Evolutionary conservation across 2,797 vertebrate genomes (phyloP).

Genomic region (Rhincodon typus): DNA sequence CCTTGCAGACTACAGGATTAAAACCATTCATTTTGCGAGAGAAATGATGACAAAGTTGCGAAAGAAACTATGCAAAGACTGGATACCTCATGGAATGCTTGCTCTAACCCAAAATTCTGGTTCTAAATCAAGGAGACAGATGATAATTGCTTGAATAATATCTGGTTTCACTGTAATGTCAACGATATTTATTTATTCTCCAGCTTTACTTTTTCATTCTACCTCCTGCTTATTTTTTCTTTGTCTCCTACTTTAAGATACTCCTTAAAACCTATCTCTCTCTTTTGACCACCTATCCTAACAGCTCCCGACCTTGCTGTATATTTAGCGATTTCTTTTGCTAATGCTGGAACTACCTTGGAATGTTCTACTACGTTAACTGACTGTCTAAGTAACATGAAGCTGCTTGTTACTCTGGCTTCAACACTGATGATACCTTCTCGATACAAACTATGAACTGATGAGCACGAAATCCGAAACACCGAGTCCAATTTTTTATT

Average conservation of each 20-base stretch:
- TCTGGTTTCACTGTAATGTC: not conserved
- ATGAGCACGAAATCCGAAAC: not conserved
- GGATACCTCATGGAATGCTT: not conserved
- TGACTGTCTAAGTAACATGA: not conserved
- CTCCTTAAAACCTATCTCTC: not conserved
- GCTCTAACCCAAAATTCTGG: not conserved
- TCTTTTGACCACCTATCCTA: not conserved
- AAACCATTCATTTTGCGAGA: not conserved
- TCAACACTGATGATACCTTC: not conserved
- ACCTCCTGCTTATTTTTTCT: not conserved
- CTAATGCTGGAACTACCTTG: not conserved
- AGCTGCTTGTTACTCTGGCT: not conserved
- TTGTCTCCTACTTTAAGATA: not conserved
- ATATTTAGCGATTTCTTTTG: not conserved
- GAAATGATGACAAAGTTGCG: not conserved
- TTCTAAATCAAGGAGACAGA: not conserved
- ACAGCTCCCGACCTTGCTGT: not conserved
- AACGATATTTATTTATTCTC: not conserved
- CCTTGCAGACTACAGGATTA: not conserved
- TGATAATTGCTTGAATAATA: not conserved
- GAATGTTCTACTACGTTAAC: not conserved
- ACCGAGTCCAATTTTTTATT: not conserved
- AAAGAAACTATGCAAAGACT: not conserved
- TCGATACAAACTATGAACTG: not conserved
- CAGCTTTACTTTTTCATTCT: not conserved